Percentiles rank a stretch among this genome's conserved stretches.
Conservation (phyloP, 2,888 invertebrate species). For the Ametastegia equiseti region DNA sequence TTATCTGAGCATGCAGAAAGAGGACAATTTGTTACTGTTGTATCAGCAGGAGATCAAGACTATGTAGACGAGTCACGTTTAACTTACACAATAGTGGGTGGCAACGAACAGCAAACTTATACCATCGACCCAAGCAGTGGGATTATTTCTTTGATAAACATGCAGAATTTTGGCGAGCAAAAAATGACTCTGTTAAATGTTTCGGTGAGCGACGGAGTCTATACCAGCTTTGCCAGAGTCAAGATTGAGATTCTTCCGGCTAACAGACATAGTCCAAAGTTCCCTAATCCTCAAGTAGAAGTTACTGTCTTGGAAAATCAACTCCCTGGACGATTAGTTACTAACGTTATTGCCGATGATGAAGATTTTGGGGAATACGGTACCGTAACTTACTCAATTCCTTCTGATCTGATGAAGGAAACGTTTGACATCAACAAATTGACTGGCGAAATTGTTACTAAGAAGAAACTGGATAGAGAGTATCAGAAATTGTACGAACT, state of each 20-base stretch:
- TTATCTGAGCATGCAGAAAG: constrained; percentile 90
- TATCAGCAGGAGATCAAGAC: constrained; percentile 93
- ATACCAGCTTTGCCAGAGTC: constrained; percentile 91
- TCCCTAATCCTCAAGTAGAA: constrained; percentile 87
- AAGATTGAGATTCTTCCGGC: constrained; percentile 88
- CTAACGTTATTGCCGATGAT: constrained; percentile 87
- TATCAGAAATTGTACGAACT: constrained; percentile 84
- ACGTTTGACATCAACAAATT: constrained; percentile 85
- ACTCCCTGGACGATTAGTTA: constrained; percentile 85
- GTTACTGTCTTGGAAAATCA: constrained; percentile 90
- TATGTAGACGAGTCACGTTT: constrained; percentile 86
- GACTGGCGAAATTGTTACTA: constrained; percentile 85
- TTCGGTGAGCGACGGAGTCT: constrained; percentile 97
- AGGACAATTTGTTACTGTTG: constrained; percentile 92
- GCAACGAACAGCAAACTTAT: constrained; percentile 88
- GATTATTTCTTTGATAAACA: constrained; percentile 85
- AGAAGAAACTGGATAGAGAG: constrained; percentile 87
- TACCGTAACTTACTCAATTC: constrained; percentile 86
- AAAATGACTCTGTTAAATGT: constrained; percentile 88
- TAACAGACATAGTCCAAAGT: constrained; percentile 88
- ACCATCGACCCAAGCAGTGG: constrained; percentile 80
- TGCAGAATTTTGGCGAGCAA: constrained; percentile 84
- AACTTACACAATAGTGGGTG: constrained; percentile 89
- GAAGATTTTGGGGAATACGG: constrained; percentile 89
- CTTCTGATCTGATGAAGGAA: constrained; percentile 85